Base-by-base conservation (phyloP, 2,113 vertebrate genomes). In the Tor tambroides region DNA sequence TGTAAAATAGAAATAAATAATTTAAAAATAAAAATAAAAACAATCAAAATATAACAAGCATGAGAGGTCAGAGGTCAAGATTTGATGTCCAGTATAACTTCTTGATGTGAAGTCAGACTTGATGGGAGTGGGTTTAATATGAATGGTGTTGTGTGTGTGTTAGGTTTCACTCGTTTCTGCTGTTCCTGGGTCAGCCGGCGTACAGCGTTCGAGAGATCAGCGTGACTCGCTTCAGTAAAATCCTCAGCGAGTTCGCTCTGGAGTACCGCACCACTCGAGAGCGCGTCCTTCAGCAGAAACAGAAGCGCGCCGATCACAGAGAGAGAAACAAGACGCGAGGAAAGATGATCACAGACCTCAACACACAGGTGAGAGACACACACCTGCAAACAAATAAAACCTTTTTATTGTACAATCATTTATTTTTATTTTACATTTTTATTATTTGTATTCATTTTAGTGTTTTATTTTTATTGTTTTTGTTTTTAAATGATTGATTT, bases 291-390 rank as follows among this genome's bases (percentile, higher is more conserved):
- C 98, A 99, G 93, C 98, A 98, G 91, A 98, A 97, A 81, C 97
- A 98, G 95, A 99, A 99, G 84, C 94, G 97, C 19, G 97, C 98
- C 80, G 97, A 96, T 92, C 98, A 99, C 92, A 95, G 97, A 30
- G 97, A 99, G 84, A 97, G 98, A 87, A 99, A 99, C 93, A 99
- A 98, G 94, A 99, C 98, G 43, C 94, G 98, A 79, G 98, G 97
- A 23, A 99, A 99, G 95, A 98, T 99, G 97, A 99, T 99, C 95
- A 96, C 97, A 5, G 97, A 99, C 26, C 96, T 99, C 93, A 97
- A 94, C 94, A 76, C 90, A 2, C 88, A 91, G 30, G 95, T 94
- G 85, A 94, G 93, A 61, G 23, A 7, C 49, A 49, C 38, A 28
- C 28, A 8, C 21, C 38, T 65, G 23, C 32, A 28, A 3, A 49